Conservation (phyloP, 2,888 invertebrate genomes). For the Catocala sponsa region DNA sequence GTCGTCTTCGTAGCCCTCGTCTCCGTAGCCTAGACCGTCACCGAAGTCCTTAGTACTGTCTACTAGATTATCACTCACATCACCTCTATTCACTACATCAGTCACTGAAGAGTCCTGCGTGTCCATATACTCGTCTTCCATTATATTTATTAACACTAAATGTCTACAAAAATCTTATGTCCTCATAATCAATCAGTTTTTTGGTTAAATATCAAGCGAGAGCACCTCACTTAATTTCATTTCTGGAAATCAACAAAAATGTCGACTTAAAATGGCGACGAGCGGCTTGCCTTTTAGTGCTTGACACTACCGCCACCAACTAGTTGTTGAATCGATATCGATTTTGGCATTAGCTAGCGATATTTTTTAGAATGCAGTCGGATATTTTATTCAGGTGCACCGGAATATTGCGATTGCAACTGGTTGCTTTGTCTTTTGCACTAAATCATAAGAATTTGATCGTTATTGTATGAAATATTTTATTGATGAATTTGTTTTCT, state of each 20-base stretch:
- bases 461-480: no score
- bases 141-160: constrained; percentile 57
- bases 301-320: constrained; percentile 29
- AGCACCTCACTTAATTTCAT: constrained; percentile 37
- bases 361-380: constrained; percentile 26
- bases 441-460: no score
- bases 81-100: constrained; percentile 59
- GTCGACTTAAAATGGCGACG: constrained; percentile 71
- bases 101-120: constrained; percentile 68
- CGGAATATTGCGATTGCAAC: no score
- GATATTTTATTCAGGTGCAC: neutral
- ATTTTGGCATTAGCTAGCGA: constrained; percentile 17
- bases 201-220: constrained; percentile 47
- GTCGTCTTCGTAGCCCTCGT: constrained; percentile 79
- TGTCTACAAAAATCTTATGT: constrained; percentile 63
- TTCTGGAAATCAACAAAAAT: constrained; percentile 69
- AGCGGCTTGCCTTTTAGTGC: constrained; percentile 50
- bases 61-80: constrained; percentile 51
- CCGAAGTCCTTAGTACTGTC: constrained; percentile 76
- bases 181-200: constrained; percentile 68
- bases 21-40: constrained; percentile 66
- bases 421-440: no score
- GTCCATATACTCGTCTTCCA: constrained; percentile 80
- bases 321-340: constrained; percentile 45
- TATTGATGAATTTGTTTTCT: no score